These are phyloP conservation scores for Siderastrea radians DNA, from an alignment of 92 coral and sea anemone species.

Conservation along the genomic window DNA sequence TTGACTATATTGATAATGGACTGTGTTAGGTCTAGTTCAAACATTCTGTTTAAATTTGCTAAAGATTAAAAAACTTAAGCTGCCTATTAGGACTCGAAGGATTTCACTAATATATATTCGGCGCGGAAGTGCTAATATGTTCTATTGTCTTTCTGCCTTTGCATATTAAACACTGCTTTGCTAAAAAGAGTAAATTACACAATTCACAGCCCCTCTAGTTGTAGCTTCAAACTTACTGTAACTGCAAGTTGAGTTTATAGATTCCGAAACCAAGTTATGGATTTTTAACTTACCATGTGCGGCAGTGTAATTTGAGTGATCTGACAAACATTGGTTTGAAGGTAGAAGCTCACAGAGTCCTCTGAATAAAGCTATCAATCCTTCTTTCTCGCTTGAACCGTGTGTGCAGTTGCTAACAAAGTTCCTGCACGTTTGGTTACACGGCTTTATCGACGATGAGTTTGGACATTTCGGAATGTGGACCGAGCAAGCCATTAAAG, in stretches of 20 bases:
- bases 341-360: slow-evolving; percentile 26
- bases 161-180: neutral
- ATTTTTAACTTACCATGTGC: slow-evolving; percentile 12
- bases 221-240: no score
- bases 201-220: no score
- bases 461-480: slow-evolving; percentile 13
- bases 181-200: neutral
- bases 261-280: no score
- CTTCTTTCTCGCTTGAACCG: neutral
- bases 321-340: neutral
- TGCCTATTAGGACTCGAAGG: neutral
- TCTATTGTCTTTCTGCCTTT: neutral
- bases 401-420: slow-evolving; percentile 25
- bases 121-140: neutral
- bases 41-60: neutral
- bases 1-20: neutral
- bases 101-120: neutral
- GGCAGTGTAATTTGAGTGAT: neutral
- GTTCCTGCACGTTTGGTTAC: slow-evolving; percentile 14
- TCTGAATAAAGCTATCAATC: slow-evolving; percentile 14
- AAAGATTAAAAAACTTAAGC: neutral
- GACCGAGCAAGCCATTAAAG: slow-evolving; percentile 37
- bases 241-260: no score
- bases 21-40: neutral
- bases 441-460: neutral